phyloP scores from a whole-genome alignment of 2,113 vertebrate genomes.

The Oxyura jamaicensis region DNA sequence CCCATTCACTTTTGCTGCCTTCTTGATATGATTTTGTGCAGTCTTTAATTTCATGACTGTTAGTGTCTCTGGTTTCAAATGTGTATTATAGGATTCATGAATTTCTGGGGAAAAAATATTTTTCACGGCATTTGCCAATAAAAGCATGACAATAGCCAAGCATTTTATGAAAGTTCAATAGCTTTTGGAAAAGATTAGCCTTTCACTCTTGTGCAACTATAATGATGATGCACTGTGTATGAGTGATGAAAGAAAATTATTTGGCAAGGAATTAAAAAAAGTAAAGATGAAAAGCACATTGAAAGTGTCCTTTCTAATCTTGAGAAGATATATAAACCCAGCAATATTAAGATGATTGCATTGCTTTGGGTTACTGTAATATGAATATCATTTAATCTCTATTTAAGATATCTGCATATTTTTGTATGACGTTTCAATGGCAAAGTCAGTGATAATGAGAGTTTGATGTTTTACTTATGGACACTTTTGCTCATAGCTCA shows the following conservation, averaged over 20 bases:
- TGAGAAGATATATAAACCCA: not conserved
- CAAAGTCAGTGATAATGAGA: slow-evolving; percentile 25
- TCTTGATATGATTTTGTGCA: not conserved
- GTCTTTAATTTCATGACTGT: not conserved
- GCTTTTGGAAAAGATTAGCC: not conserved
- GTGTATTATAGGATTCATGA: not conserved
- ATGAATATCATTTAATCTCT: slow-evolving; percentile 44
- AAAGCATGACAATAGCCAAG: not conserved
- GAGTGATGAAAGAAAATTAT: slow-evolving; percentile 1
- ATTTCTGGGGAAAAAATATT: not conserved
- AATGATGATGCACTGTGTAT: not conserved
- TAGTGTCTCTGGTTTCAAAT: not conserved
- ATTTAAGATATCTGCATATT: slow-evolving; percentile 28
- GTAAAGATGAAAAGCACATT: not conserved
- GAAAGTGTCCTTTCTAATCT: slow-evolving; percentile 16
- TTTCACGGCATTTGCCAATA: not conserved
- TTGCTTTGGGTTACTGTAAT: slow-evolving; percentile 27
- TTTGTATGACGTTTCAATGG: slow-evolving; percentile 19
- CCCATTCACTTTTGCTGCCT: not conserved
- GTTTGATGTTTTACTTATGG: slow-evolving; percentile 38
- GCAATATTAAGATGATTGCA: slow-evolving; percentile 19
- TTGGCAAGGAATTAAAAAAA: slow-evolving; percentile 40
- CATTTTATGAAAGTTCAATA: not conserved
- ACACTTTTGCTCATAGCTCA: slow-evolving; percentile 33
- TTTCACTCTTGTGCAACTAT: not conserved